Evolutionary conservation across 2,797 vertebrate species (phyloP), one percentile per base, ranked within the genome.

Genomic region (Phylloscopus collybita): DNA sequence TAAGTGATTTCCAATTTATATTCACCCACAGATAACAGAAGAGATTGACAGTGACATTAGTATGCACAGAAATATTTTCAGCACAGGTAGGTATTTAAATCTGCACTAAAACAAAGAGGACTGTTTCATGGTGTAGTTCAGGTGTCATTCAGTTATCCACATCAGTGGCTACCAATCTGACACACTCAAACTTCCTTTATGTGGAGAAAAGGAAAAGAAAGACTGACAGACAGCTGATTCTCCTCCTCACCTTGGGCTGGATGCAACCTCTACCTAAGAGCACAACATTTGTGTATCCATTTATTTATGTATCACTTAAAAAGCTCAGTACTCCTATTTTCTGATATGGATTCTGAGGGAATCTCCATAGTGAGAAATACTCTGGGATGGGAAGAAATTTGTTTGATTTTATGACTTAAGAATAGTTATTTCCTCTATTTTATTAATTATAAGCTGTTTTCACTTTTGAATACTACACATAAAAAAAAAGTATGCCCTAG

Each of bases 161-260:
- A 38, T 21, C 16, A 62, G 19, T n/a, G 49, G 16, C 38, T 66
- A 80, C 30, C 54, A 72, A 47, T 29, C 3, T n/a, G 26, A 80
- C 30, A 91, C 13, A 38, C 23, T 75, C 17, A 34, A 53, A 19
- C 6, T 72, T 73, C 38, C 19, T 66, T 44, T n/a, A 44, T 17
- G 17, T 32, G 49, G 18, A 66, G 34, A 80, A 16, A 19, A 69
- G 19, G 9, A 78, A 59, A 72, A 83, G 21, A 57, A 79, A 87
- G 25, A 64, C 16, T 18, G 47, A n/a, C 49, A 17, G 42, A 80
- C 38, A 80, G 29, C 5, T 53, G 51, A 75, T 57, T n/a, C 17
- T 45, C 34, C 49, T 29, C 38, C 59, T 53, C 50, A 40, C 0
- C 0, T 5, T 69, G 29, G 9, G n/a, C 16, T 62, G 59, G 38